These are phyloP conservation scores for Mastomys natalensis DNA, from an alignment of 2,113 vertebrate species.

Conservation along the genomic window DNA sequence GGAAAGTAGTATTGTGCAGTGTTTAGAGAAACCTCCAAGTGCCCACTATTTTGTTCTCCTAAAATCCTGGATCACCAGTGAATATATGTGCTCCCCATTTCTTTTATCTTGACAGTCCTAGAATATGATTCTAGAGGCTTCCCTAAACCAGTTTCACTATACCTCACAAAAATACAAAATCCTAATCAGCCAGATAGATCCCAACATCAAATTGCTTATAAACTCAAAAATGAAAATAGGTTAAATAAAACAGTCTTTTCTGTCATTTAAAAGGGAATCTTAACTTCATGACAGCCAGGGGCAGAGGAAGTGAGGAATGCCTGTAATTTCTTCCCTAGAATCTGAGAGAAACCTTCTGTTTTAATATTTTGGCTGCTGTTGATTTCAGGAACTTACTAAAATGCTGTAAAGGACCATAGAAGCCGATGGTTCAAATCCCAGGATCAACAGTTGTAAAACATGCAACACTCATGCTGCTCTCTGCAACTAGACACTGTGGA, in stretches of 20 bases:
- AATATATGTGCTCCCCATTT: neutral
- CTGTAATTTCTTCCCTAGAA: neutral
- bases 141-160: neutral
- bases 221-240: conserved; percentile 42
- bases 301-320: neutral
- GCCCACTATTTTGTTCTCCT: neutral
- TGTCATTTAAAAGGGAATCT: neutral
- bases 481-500: neutral
- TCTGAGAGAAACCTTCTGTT: neutral
- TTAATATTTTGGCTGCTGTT: neutral
- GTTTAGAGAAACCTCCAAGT: neutral
- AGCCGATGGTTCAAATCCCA: neutral
- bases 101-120: neutral
- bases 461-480: neutral
- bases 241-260: neutral
- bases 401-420: neutral
- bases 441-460: neutral
- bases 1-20: neutral
- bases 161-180: neutral
- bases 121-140: conserved; percentile 17
- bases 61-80: neutral
- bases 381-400: neutral
- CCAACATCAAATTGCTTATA: neutral
- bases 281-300: neutral
- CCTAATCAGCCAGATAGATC: neutral